A percentile compares a stretch with the other conserved stretches of the same genome.
Conservation (phyloP, 2,797 vertebrate genomes). For the Micrastur ruficollis region DNA sequence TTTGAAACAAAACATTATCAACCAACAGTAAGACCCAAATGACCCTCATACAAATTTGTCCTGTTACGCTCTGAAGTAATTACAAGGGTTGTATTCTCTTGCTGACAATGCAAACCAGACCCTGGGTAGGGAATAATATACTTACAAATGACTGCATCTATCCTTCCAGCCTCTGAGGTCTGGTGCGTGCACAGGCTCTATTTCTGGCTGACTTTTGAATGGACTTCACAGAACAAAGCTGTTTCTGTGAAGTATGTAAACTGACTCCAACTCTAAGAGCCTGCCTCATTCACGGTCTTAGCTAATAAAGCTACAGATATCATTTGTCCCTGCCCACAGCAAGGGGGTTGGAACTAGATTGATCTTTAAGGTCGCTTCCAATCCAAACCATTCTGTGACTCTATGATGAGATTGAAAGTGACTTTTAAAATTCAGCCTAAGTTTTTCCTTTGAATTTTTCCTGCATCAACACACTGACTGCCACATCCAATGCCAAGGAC, state of each 20-base stretch:
- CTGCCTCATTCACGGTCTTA: neutral
- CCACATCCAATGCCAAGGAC: neutral
- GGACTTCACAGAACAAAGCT: neutral
- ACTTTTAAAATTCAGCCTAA: neutral
- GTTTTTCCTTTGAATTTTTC: neutral
- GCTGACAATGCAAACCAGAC: neutral
- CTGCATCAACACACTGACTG: neutral
- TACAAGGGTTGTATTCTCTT: neutral
- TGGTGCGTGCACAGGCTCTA: neutral
- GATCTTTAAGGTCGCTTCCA: too few relatives aligned
- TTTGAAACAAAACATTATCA: neutral
- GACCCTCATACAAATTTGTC: neutral
- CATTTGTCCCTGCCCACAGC: too few relatives aligned
- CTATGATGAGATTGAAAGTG: neutral
- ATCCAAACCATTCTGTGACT: too few relatives aligned
- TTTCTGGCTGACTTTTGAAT: neutral
- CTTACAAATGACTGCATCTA: neutral
- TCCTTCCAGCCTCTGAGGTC: neutral
- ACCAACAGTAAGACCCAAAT: neutral
- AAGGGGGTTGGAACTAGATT: too few relatives aligned
- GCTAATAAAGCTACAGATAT: neutral
- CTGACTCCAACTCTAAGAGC: neutral
- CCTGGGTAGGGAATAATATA: neutral
- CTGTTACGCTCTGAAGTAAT: neutral
- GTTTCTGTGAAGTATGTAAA: neutral